Evolutionary conservation across 2,113 vertebrate species (phyloP).

Genomic region (Lamprologus tigripictilis): DNA sequence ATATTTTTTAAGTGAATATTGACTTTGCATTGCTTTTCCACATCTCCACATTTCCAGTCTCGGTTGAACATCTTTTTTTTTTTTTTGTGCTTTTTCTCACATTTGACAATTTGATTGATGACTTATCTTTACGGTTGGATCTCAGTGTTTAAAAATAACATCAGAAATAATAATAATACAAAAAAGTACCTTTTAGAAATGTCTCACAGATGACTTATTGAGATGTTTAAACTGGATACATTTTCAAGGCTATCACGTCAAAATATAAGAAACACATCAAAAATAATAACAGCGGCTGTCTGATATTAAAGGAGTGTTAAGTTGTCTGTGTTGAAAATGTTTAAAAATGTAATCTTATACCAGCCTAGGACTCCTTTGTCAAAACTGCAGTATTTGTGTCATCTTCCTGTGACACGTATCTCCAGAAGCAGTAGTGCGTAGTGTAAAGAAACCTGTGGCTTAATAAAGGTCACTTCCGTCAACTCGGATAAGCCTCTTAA

Average conservation of each 20-base stretch:
- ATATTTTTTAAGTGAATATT: not conserved
- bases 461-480: not conserved
- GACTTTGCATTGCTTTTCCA: not conserved
- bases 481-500: not conserved
- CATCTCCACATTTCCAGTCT: not conserved
- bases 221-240: not conserved
- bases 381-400: not conserved
- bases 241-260: conserved; percentile 1
- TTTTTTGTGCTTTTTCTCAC: not conserved
- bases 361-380: not conserved
- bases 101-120: not conserved
- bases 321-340: not conserved
- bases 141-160: not conserved
- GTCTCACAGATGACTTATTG: not conserved
- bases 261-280: not conserved
- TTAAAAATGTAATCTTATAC: not conserved
- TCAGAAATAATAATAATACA: not conserved
- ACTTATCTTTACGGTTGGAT: not conserved
- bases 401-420: not conserved
- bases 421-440: not conserved
- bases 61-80: not conserved
- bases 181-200: not conserved
- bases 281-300: not conserved
- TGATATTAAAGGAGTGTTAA: not conserved
- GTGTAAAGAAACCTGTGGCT: not conserved